Percentiles rank a stretch among this genome's conserved stretches.
Conservation (phyloP, 2,888 invertebrate genomes). For the Platynereis dumerilii region DNA sequence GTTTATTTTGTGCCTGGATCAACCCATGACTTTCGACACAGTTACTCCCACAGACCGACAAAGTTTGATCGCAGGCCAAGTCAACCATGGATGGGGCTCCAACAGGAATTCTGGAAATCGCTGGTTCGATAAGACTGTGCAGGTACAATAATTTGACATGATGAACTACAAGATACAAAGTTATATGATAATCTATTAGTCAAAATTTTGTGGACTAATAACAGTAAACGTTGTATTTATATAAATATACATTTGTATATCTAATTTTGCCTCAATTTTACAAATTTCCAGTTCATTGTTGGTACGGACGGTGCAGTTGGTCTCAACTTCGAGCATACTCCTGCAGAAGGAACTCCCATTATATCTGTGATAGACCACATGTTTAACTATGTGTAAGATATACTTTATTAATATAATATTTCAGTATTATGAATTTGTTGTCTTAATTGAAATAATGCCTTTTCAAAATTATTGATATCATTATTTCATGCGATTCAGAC, state of each 20-base stretch:
- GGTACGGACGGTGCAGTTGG: conserved; percentile 81
- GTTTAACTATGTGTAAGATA: conserved; percentile 48
- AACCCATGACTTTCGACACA: conserved; percentile 54
- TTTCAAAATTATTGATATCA: too few species aligned
- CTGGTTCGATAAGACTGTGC: conserved; percentile 96
- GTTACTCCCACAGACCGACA: conserved; percentile 10
- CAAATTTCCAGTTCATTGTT: conserved; percentile 77
- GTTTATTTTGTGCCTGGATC: conserved; percentile 82
- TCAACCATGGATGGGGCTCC: conserved; percentile 84
- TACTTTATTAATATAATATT: background rate
- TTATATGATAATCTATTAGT: too few species aligned
- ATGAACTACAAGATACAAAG: too few species aligned
- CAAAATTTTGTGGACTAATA: too few species aligned
- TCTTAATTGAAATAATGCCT: too few species aligned
- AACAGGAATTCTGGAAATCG: conserved; percentile 80
- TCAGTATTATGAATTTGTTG: too few species aligned
- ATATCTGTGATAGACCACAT: conserved; percentile 79
- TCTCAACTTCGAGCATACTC: conserved; percentile 90
- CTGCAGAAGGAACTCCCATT: conserved; percentile 91
- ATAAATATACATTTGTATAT: too few species aligned
- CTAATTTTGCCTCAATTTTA: too few species aligned
- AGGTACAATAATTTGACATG: conserved; percentile 74
- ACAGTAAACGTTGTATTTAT: too few species aligned
- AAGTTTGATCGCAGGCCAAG: conserved; percentile 65
- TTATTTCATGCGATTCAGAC: too few species aligned